Percentiles rank a stretch among this genome's conserved stretches.
Conservation (phyloP, 2,888 invertebrate species). For the Blomia tropicalis region DNA sequence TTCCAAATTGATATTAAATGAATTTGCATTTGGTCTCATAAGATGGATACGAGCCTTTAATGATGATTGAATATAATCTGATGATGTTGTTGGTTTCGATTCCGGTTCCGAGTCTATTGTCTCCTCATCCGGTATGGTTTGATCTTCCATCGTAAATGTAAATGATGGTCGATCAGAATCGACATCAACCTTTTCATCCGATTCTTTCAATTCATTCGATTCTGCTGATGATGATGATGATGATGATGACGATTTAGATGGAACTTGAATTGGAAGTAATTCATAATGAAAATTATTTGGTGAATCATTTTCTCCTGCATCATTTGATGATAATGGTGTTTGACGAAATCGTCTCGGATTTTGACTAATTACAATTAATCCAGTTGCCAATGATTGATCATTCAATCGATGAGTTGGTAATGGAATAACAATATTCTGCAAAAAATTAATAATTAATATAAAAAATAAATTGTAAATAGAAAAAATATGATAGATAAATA, state of each 20-base stretch:
- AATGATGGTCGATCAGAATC: neutral
- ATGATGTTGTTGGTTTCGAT: neutral
- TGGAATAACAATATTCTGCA: slow-evolving; percentile 23
- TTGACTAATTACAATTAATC: slow-evolving; percentile 8
- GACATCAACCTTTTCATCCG: neutral
- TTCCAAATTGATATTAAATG: neutral
- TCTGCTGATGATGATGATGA: neutral
- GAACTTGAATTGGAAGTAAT: neutral
- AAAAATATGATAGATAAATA: slow-evolving; percentile 42
- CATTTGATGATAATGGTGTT: no score
- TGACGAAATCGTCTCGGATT: neutral
- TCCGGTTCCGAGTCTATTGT: neutral
- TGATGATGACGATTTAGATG: neutral
- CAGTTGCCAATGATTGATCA: slow-evolving; percentile 9
- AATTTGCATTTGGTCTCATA: neutral
- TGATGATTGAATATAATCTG: neutral
- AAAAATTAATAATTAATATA: neutral
- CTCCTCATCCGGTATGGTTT: neutral
- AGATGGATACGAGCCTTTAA: slow-evolving; percentile 5
- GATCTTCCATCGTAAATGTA: neutral
- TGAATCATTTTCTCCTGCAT: neutral
- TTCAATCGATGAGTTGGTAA: slow-evolving; percentile 18
- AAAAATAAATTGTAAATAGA: neutral
- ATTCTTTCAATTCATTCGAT: neutral
- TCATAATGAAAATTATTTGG: neutral